phyloP scores from a whole-genome alignment of 2,797 vertebrate species.

The Amblyraja radiata region DNA sequence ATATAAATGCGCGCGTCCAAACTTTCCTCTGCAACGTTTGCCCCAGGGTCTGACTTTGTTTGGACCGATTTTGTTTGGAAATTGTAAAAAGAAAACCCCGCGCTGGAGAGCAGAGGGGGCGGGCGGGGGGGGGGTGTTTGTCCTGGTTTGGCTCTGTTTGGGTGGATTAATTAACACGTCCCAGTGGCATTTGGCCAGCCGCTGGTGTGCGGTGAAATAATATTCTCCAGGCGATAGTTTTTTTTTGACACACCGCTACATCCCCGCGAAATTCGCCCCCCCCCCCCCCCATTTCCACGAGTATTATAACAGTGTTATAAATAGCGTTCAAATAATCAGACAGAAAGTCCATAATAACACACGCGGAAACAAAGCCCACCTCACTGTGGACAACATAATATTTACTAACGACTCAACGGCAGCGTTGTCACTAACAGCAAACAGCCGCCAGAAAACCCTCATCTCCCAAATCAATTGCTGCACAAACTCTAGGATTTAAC shows the following conservation, averaged over 20 bases:
- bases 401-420: conserved; percentile 43
- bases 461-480: conserved; percentile 47
- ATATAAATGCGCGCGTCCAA: neutral
- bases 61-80: conserved; percentile 24
- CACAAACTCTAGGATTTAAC: conserved; percentile 44
- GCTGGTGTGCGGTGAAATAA: neutral
- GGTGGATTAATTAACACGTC: conserved; percentile 45
- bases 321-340: conserved; percentile 47
- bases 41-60: neutral
- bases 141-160: conserved; percentile 41
- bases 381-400: conserved; percentile 47
- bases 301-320: conserved; percentile 47
- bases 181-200: conserved; percentile 42
- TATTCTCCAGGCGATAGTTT: conserved; percentile 33
- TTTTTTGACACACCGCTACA: conserved; percentile 23
- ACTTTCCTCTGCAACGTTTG: neutral
- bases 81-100: neutral
- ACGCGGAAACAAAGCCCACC: conserved; percentile 42
- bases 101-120: neutral
- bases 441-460: conserved; percentile 41
- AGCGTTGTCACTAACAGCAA: conserved; percentile 8
- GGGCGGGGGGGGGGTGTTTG: neutral
- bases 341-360: conserved; percentile 46
- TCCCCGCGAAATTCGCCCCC: conserved; percentile 36
- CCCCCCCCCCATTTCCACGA: conserved; percentile 38